A percentile compares a stretch with the other conserved stretches of the same genome.
phyloP scores from a whole-genome alignment of 2,888 invertebrate genomes.

The Pasiphila rectangulata region DNA sequence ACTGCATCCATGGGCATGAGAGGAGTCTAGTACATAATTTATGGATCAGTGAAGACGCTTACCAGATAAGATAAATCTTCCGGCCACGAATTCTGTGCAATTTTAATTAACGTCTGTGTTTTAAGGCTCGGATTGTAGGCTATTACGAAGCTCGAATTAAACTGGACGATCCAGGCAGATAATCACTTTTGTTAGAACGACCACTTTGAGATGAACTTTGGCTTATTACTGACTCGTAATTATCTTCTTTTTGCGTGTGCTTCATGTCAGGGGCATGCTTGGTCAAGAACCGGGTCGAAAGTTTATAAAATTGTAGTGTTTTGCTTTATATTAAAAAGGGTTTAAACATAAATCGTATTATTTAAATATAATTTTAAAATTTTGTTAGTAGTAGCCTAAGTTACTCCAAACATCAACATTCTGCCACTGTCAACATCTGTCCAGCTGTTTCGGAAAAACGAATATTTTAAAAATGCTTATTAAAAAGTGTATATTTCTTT shows the following conservation, averaged over 20 bases:
- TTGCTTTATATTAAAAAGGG: background rate
- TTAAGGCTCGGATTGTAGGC: constrained; percentile 25
- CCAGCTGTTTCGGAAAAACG: too few species aligned
- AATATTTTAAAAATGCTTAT: too few species aligned
- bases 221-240: constrained; percentile 28
- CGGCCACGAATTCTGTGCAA: constrained; percentile 19
- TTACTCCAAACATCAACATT: too few species aligned
- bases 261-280: constrained; percentile 10
- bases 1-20: too few species aligned
- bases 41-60: background rate
- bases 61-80: constrained; percentile 7
- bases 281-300: constrained; percentile 20
- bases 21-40: background rate
- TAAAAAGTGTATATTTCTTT: too few species aligned
- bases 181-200: constrained; percentile 28
- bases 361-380: background rate
- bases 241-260: constrained; percentile 23
- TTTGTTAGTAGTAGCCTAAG: too few species aligned
- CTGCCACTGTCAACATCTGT: too few species aligned
- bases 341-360: background rate
- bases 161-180: constrained; percentile 22
- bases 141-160: constrained; percentile 27
- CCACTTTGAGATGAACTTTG: constrained; percentile 27
- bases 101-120: constrained; percentile 34
- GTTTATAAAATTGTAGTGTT: background rate